A percentile compares a stretch with the other conserved stretches of the same genome.
phyloP scores from a whole-genome alignment of 2,888 invertebrate species.

The Peribatodes rhomboidaria region DNA sequence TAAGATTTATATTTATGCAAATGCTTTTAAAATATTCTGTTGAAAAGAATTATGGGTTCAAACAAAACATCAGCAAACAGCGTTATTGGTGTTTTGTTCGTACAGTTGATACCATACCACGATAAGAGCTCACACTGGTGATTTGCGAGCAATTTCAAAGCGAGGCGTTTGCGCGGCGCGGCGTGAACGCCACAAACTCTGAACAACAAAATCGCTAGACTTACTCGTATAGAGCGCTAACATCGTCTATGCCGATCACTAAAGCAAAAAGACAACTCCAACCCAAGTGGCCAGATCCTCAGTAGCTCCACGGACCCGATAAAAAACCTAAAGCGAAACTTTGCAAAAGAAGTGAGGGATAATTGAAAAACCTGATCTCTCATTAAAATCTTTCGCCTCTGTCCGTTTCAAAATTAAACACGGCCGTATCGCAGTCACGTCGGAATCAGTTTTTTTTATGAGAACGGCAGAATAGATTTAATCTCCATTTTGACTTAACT shows the following conservation, averaged over 20 bases:
- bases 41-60: too few relatives aligned
- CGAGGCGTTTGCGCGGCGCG: too few relatives aligned
- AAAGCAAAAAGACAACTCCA: constrained; percentile 20
- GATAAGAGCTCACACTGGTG: too few relatives aligned
- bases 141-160: too few relatives aligned
- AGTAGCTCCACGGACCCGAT: constrained; percentile 51
- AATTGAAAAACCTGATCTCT: constrained; percentile 85
- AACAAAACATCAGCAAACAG: too few relatives aligned
- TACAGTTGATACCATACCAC: too few relatives aligned
- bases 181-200: too few relatives aligned
- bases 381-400: constrained; percentile 83
- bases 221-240: neutral
- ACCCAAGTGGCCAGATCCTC: constrained; percentile 31
- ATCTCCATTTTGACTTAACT: constrained; percentile 28
- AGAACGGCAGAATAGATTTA: constrained; percentile 54
- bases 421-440: constrained; percentile 82
- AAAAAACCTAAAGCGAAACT: constrained; percentile 72
- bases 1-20: too few relatives aligned
- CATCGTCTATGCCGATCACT: neutral
- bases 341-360: constrained; percentile 74
- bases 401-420: constrained; percentile 79
- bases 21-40: too few relatives aligned
- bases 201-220: too few relatives aligned
- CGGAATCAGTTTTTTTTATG: constrained; percentile 65
- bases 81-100: too few relatives aligned